Evolutionary conservation across 2,113 vertebrate species (phyloP), one percentile per base, ranked within the genome.

Genomic region (Numenius arquata): DNA sequence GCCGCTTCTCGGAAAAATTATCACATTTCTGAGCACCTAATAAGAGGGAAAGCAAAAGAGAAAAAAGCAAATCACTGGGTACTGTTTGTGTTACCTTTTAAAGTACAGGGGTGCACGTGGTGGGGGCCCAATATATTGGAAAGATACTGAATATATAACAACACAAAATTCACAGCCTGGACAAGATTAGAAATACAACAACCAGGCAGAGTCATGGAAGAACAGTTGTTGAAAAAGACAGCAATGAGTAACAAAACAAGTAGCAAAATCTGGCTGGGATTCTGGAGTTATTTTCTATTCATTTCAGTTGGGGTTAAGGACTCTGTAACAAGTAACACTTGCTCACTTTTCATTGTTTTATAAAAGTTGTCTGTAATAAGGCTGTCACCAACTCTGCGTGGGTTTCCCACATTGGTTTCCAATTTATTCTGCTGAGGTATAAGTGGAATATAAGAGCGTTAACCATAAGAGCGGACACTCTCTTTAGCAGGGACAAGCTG

Each of bases 1-100:
- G 99, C 74, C 99, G 97, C 97, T 99, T 99, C 97, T 99, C 99
- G 32, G 98, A 98, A 95, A 99, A 99, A 89, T 96, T 98, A 96
- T 99, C 99, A 80, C 95, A 98, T 95, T 99, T 99, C 95, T 98
- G 98, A 95, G 98, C 96, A 98, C 98, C 99, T 99, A 97, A 5
- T 58, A 62, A 89, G 62, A 43, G 86, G 93, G 73, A 88, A 83
- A 96, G 96, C 88, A 77, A 48, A 38, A 52, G 59, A 67, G 17
- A 12, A 71, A 55, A 82, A 75, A 75, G 48, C 23, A 91, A 61
- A 72, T 78, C 40, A 85, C 26, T 70, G 1, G 3, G 8, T 6
- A 3, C 9, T 9, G 29, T 27, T 40, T 21, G 59, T 40, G 68
- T 20, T 17, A 59, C 55, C n/a, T 85, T 47, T 8, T 38, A 40